Conservation (phyloP, 2,797 vertebrate genomes). For the Dromococcyx pavoninus region DNA sequence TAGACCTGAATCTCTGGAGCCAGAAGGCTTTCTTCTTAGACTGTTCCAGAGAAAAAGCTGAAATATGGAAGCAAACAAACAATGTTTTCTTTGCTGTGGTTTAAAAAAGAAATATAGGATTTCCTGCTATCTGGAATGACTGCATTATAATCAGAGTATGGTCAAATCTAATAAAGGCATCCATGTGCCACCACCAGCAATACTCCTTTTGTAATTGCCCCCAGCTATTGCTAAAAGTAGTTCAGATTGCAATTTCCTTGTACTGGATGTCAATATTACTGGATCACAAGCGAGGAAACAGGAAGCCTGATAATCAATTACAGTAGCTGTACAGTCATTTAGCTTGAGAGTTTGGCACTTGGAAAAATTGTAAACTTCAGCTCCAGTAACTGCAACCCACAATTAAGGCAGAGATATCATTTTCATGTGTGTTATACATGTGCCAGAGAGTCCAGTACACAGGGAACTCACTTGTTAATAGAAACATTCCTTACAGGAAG, state of each 20-base stretch:
- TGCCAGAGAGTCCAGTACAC: neutral
- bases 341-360: neutral
- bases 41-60: neutral
- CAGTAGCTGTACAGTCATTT: slow-evolving; percentile 14
- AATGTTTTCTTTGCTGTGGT: neutral
- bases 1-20: neutral
- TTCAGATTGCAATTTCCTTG: slow-evolving; percentile 62
- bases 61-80: neutral
- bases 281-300: slow-evolving; percentile 46
- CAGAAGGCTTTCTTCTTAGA: neutral
- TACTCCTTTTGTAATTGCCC: slow-evolving; percentile 53
- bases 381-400: slow-evolving; percentile 20
- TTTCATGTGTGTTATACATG: neutral
- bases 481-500: neutral
- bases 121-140: neutral
- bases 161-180: slow-evolving; percentile 28
- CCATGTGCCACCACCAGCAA: slow-evolving; percentile 34
- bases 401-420: neutral
- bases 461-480: neutral
- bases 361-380: slow-evolving; percentile 23
- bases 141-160: neutral
- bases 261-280: slow-evolving; percentile 42
- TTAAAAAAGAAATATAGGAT: neutral
- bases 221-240: slow-evolving; percentile 67
- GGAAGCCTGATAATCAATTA: slow-evolving; percentile 62